Base-by-base conservation (phyloP, 2,113 vertebrate genomes). In the Bagarius yarrelli region DNA sequence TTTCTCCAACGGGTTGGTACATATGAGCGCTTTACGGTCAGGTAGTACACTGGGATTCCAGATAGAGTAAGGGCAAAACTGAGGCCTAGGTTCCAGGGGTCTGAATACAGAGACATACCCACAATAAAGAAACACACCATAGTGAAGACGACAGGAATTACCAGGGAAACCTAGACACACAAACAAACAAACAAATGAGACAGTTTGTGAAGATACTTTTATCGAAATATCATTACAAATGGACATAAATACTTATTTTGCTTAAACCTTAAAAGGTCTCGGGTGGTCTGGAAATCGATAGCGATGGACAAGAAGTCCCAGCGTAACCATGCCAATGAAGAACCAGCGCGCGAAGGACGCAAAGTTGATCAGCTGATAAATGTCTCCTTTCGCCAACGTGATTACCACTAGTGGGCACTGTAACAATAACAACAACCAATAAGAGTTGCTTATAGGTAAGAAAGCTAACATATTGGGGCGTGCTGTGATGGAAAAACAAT, bases 41-140 rank as follows among this genome's bases (percentile, higher is more conserved):
- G 23, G 84, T 96, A 99, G 89, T 99, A 99, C 1, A 96, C 94
- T 1, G 98, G 97, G 66, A 99, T 89, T 53, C 96, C 97, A 0
- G 95, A 95, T 87, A 98, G 83, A 0, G 95, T 97, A 87, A 99
- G 95, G 53, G 84, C 89, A 77, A 95, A 98, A 73, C 98, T 96
- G 3, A 91, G 85, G 0, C 98, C 96, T 0, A 96, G 97, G 83
- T 95, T 98, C 89, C 95, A 94, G 4, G 98, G 98, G 83, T 99
- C 96, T 0, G 97, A 96, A 83, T 98, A 99, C 71, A 99, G 94
- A 81, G 97, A 99, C 80, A 98, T 88, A 0, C 92, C 93, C 64
- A 98, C 98, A 88, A 99, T 97, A 92, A 97, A 97, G 90, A 99
- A 92, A 80, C 95, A 99, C 0, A 96, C 97, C 87, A 95, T 94